Conservation (phyloP, 2,888 invertebrate species). For the Drosophila borborema region DNA sequence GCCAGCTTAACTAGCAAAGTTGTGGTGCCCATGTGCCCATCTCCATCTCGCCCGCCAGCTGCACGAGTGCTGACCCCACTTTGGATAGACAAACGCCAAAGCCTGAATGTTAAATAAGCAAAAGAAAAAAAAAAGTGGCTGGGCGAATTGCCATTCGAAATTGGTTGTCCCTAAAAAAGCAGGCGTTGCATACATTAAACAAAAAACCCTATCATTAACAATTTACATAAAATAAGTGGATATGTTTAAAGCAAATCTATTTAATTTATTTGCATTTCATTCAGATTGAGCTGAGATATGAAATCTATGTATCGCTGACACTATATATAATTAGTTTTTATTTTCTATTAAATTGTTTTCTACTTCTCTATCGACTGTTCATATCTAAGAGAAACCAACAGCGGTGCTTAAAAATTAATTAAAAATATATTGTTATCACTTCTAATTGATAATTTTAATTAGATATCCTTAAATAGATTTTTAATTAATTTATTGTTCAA, state of each 20-base stretch:
- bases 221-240: background rate
- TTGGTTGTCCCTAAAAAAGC: background rate
- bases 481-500: background rate
- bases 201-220: conserved; percentile 7
- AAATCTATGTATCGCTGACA: background rate
- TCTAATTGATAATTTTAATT: background rate
- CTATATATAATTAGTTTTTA: background rate
- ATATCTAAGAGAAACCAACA: too few relatives aligned
- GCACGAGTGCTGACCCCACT: conserved; percentile 43
- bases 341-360: background rate
- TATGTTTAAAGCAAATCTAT: background rate
- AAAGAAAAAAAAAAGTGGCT: conserved; percentile 18
- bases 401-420: background rate
- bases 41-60: conserved; percentile 15
- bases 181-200: conserved; percentile 5
- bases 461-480: background rate
- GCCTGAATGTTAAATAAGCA: conserved; percentile 76
- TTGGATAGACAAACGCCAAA: conserved; percentile 60
- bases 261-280: background rate
- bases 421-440: conserved; percentile 1
- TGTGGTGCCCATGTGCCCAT: conserved; percentile 31
- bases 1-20: conserved; percentile 78
- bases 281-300: background rate
- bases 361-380: background rate
- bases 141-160: conserved; percentile 28